Percentiles rank a stretch among this genome's conserved stretches.
Evolutionary conservation across 2,113 vertebrate genomes (phyloP).

Genomic region (Piprites chloris): DNA sequence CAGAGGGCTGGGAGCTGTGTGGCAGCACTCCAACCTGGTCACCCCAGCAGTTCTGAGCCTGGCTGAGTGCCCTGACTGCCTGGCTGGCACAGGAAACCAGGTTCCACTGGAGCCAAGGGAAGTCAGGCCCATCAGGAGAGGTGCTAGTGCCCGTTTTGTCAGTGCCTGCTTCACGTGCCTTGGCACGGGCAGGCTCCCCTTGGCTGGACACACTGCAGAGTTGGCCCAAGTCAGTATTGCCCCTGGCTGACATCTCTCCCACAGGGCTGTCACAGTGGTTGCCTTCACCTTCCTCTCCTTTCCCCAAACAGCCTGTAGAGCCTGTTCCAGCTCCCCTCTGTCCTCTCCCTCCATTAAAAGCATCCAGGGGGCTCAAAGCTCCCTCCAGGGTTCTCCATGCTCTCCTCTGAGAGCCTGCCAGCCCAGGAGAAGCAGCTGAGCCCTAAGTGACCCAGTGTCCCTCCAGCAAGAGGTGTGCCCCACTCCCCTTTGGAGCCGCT

Average conservation of each 20-base stretch:
- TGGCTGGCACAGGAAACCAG: background rate
- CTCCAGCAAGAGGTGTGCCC: too few species aligned
- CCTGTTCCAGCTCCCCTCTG: background rate
- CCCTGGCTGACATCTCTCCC: background rate
- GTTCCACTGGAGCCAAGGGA: background rate
- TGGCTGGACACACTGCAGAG: background rate
- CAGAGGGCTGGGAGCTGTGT: background rate
- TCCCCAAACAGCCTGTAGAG: background rate
- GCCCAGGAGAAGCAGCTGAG: background rate
- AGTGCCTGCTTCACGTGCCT: background rate
- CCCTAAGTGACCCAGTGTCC: accelerated
- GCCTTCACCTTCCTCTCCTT: background rate
- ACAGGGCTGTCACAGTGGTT: accelerated
- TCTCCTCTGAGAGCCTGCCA: background rate
- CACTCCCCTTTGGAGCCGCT: background rate
- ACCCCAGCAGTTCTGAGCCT: too few species aligned
- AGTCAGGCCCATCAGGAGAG: background rate
- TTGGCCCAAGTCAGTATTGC: too few species aligned
- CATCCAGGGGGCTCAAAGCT: too few species aligned
- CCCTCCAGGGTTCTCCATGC: background rate
- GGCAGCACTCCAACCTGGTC: background rate
- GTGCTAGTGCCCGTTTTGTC: background rate
- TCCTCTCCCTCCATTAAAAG: background rate
- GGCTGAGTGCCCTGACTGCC: background rate
- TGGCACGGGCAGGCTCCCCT: background rate